Percentiles rank a stretch among this genome's conserved stretches.
Evolutionary conservation across 2,888 invertebrate genomes (phyloP).

Genomic region (Atethmia centrago): DNA sequence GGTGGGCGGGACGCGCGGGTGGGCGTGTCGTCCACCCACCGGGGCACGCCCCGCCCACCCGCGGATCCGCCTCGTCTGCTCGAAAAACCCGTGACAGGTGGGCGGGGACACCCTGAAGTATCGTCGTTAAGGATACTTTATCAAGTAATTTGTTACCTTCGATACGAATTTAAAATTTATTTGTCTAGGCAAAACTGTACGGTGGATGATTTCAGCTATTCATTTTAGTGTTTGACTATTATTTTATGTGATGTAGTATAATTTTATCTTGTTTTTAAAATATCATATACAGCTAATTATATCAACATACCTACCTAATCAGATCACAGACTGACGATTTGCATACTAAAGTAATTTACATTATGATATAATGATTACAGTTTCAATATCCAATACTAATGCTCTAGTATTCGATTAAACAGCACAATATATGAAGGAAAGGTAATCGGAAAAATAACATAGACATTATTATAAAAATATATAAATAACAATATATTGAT

Average conservation of each 20-base stretch:
- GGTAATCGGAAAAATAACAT: neutral
- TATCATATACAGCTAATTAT: neutral
- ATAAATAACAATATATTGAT: too few species aligned
- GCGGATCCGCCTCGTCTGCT: conserved; percentile 75
- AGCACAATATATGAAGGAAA: neutral
- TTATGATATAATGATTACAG: neutral
- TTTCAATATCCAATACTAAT: too few species aligned
- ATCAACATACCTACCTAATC: neutral
- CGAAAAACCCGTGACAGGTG: conserved; percentile 86
- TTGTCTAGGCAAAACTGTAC: conserved; percentile 68
- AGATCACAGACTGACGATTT: neutral
- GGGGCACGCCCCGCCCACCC: conserved; percentile 75
- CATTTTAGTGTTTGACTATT: conserved; percentile 36
- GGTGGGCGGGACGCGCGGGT: conserved; percentile 83
- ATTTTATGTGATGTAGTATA: neutral
- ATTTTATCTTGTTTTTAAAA: neutral
- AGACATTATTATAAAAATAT: too few species aligned
- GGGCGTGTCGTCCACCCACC: conserved; percentile 78
- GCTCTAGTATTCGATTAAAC: neutral
- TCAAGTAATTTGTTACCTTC: conserved; percentile 89
- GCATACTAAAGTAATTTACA: too few species aligned
- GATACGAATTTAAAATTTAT: conserved; percentile 86
- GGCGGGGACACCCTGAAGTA: conserved; percentile 84
- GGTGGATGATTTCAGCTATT: conserved; percentile 45
- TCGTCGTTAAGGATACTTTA: conserved; percentile 89